These are phyloP conservation scores for Phragmatobia fuliginosa DNA, from an alignment of 2,888 invertebrate genomes.

Conservation along the genomic window DNA sequence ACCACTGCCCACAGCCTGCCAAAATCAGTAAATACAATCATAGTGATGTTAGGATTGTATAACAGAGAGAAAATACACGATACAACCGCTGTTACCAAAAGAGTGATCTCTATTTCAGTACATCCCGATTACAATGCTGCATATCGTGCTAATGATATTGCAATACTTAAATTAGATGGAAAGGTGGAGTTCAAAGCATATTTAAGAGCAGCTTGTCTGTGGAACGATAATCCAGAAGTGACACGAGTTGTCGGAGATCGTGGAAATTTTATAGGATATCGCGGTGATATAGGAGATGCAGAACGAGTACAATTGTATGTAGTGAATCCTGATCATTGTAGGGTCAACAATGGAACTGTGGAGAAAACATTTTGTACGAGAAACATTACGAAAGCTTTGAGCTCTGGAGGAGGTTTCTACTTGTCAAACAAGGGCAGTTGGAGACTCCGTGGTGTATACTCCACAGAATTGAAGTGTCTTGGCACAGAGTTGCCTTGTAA, in stretches of 20 bases:
- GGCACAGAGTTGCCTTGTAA: neutral
- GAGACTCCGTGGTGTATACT: neutral
- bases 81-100: neutral
- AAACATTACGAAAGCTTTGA: neutral
- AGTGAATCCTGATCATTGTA: neutral
- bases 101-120: neutral
- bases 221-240: neutral
- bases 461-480: neutral
- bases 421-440: neutral
- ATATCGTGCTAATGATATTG: neutral
- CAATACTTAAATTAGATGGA: neutral
- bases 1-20: neutral
- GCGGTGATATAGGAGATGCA: neutral
- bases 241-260: neutral
- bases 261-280: neutral
- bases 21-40: neutral
- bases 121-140: neutral
- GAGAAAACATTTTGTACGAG: neutral
- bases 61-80: neutral
- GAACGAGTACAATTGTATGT: neutral
- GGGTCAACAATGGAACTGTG: neutral
- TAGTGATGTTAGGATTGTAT: neutral
- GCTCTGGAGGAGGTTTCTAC: neutral
- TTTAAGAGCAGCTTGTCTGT: neutral
- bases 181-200: neutral